Evolutionary conservation across 2,888 invertebrate genomes (phyloP), one percentile per base, ranked within the genome.

Genomic region (Netelia virgata): DNA sequence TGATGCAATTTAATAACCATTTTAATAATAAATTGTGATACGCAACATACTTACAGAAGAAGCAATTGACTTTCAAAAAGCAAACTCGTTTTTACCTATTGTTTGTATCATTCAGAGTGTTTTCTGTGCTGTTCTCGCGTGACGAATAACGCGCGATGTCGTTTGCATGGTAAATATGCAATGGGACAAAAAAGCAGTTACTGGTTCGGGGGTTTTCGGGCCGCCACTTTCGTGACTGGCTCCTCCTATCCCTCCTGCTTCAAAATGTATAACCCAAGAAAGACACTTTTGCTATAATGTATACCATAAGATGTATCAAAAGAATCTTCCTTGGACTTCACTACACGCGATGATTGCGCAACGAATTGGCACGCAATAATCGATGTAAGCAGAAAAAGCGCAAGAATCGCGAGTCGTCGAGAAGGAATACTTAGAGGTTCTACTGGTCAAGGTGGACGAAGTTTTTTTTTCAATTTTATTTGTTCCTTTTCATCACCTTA

Each of bases 401-500:
- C 23, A 50, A 50, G 20, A 66, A 43, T 43, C 23, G n/a, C 72
- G 43, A 53, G 28, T 74, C 59, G 50, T 53, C 61, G 63, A 78
- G 70, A 57, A 36, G 18, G 23, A 61, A 23, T 55, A 43, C 43
- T 14, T 16, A 36, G 41, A 72, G 75, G 69, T 79, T 55, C 63
- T 53, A n/a, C 55, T 75, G 57, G 74, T 75, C 79, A 79, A 83
- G 79, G 83, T 75, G 23, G 53, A 75, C 47, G 47, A 70, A 47
- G 2, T 28, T 70, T 74, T 82, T 77, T 73, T 64, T 61, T 61
- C 16, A 11, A 6, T 73, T 18, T 77, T 50, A n/a, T 57, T 59
- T 59, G 43, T 57, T 20, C 61, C 6, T 16, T 47, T 18, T 50
- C 50, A 69, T 69, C 18, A 69, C 41, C 18, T 69, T 69, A 68